Evolutionary conservation across 2,888 invertebrate species (phyloP).

Genomic region (Odontocolon sp.): DNA sequence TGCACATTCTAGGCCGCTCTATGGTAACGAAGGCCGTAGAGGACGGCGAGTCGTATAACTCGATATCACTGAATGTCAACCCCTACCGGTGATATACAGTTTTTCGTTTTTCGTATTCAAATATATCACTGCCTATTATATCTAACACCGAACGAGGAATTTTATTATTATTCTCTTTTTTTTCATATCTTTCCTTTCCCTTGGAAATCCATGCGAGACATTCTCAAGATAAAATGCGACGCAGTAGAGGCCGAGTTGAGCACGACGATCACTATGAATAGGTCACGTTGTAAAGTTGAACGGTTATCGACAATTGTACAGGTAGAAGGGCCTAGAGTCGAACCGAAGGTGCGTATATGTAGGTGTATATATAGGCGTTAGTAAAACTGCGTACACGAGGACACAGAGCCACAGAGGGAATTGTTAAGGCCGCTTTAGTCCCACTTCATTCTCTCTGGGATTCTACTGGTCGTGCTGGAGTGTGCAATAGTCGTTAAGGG

Average conservation of each 20-base stretch:
- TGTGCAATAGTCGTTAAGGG: conserved; percentile 51
- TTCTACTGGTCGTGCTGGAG: not conserved
- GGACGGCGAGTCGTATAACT: no score
- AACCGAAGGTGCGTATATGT: not conserved
- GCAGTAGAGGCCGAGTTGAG: not conserved
- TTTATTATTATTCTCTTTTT: not conserved
- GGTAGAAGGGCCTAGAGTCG: not conserved
- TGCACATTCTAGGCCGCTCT: no score
- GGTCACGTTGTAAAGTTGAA: conserved; percentile 49
- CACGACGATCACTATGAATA: conserved; percentile 5
- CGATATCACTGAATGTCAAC: not conserved
- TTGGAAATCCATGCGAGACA: not conserved
- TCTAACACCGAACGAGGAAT: not conserved
- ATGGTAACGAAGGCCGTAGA: no score
- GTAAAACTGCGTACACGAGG: conserved; percentile 72
- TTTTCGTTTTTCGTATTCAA: not conserved
- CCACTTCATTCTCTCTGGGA: conserved; percentile 2
- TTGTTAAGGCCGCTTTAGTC: not conserved
- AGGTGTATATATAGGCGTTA: conserved; percentile 59
- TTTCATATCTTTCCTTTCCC: not conserved
- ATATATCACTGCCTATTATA: not conserved
- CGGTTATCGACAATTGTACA: conserved; percentile 29
- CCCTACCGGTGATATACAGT: not conserved
- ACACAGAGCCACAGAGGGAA: not conserved
- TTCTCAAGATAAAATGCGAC: not conserved